Percentiles rank a stretch among this genome's conserved stretches.
These are phyloP conservation scores for Darevskia mixta DNA, from an alignment of 2,797 vertebrate species.

Conservation along the genomic window DNA sequence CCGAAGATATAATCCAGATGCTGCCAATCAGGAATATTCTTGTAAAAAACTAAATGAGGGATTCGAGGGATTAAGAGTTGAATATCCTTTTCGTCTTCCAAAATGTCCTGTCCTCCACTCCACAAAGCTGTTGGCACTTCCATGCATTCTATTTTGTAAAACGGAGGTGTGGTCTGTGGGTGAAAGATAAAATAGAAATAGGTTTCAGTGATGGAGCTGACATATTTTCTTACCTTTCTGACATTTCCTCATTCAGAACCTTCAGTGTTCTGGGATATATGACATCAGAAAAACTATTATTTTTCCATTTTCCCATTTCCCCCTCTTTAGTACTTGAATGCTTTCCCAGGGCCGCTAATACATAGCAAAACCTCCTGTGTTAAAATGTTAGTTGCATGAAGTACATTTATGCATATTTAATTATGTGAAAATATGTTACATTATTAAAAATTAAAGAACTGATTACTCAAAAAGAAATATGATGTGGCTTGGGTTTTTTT, in stretches of 20 bases:
- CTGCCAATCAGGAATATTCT: constrained; percentile 86
- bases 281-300: neutral
- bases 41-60: constrained; percentile 82
- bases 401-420: no score
- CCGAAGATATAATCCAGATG: constrained; percentile 93
- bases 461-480: no score
- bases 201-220: neutral
- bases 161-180: constrained; percentile 82
- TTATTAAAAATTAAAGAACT: no score
- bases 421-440: no score
- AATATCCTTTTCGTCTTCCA: constrained; percentile 83
- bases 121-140: constrained; percentile 20
- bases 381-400: no score
- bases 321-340: neutral
- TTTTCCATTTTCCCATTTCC: neutral
- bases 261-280: neutral
- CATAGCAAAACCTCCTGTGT: no score
- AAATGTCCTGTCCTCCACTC: constrained; percentile 77
- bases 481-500: no score
- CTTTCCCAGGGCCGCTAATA: no score
- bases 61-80: constrained; percentile 83
- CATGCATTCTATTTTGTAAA: constrained; percentile 68
- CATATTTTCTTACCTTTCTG: no score
- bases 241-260: neutral
- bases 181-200: constrained; percentile 15